These are phyloP conservation scores for Gymnarchus niloticus DNA, from an alignment of 2,113 vertebrate genomes.

Conservation along the genomic window DNA sequence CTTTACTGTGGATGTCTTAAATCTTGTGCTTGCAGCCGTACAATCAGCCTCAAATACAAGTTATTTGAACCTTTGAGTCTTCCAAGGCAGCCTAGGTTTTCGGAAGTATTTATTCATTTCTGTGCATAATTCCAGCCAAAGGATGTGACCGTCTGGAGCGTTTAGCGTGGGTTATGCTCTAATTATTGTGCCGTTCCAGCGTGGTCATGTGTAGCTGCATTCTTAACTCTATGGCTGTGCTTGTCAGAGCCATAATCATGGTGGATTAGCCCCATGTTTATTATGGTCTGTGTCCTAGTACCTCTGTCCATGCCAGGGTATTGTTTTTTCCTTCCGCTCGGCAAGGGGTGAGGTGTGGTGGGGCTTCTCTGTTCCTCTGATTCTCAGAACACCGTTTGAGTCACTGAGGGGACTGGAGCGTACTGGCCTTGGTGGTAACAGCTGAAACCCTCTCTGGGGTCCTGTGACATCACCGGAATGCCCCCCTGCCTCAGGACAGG, in stretches of 20 bases:
- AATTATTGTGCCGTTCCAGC: not conserved
- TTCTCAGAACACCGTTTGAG: slow-evolving; percentile 44
- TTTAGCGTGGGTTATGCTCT: not conserved
- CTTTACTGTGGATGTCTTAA: not conserved
- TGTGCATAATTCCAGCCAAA: not conserved
- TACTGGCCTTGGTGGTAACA: slow-evolving; percentile 35
- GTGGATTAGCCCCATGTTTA: slow-evolving; percentile 15
- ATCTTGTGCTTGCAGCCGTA: not conserved
- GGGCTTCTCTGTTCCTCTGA: slow-evolving; percentile 26
- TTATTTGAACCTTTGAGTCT: not conserved
- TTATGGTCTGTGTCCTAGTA: slow-evolving; percentile 3
- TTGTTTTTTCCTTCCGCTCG: slow-evolving; percentile 46
- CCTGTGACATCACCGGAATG: slow-evolving; percentile 36
- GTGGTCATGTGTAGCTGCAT: not conserved
- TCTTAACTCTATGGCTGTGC: slow-evolving; percentile 12
- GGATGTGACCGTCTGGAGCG: not conserved
- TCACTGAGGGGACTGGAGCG: slow-evolving; percentile 3
- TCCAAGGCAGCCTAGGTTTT: not conserved
- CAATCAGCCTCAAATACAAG: not conserved
- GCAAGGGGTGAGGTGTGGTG: slow-evolving; percentile 41
- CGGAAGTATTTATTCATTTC: not conserved
- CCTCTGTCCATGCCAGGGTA: slow-evolving; percentile 33
- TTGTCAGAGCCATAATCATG: slow-evolving; percentile 20
- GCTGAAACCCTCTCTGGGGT: slow-evolving; percentile 44
- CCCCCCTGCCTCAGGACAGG: slow-evolving; percentile 2